These are phyloP conservation scores for Astur gentilis DNA, from an alignment of 2,113 vertebrate genomes.

Conservation along the genomic window DNA sequence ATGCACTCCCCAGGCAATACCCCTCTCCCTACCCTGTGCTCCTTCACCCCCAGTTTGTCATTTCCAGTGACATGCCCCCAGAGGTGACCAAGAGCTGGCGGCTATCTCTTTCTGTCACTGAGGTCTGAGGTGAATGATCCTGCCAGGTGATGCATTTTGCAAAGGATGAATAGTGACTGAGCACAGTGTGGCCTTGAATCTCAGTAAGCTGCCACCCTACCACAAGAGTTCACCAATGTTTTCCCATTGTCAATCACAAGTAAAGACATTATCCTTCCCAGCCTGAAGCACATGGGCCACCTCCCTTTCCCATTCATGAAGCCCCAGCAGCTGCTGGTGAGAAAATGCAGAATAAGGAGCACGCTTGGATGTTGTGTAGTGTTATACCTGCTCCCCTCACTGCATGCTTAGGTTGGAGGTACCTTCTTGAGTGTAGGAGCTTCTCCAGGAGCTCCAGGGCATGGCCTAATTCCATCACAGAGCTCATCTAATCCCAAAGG, in stretches of 20 bases:
- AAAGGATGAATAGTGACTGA: not conserved
- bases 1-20: rapidly evolving
- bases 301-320: not conserved
- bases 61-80: not conserved
- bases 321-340: not conserved
- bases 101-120: not conserved
- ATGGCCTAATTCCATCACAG: not conserved
- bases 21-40: not conserved
- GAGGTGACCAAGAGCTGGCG: not conserved
- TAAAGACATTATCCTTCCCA: not conserved
- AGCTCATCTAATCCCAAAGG: not conserved
- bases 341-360: not conserved
- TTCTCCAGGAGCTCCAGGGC: not conserved
- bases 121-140: not conserved
- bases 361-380: rapidly evolving
- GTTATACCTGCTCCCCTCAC: not conserved
- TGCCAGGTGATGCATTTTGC: not conserved
- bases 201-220: not conserved
- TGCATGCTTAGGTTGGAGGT: rapidly evolving
- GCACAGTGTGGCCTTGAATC: not conserved
- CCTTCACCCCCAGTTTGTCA: not conserved
- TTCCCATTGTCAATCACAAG: not conserved
- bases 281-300: not conserved
- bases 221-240: not conserved
- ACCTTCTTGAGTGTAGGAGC: not conserved